Percentiles rank a stretch among this genome's conserved stretches.
phyloP scores from a whole-genome alignment of 2,113 vertebrate genomes.

The Rhodinocichla rosea region DNA sequence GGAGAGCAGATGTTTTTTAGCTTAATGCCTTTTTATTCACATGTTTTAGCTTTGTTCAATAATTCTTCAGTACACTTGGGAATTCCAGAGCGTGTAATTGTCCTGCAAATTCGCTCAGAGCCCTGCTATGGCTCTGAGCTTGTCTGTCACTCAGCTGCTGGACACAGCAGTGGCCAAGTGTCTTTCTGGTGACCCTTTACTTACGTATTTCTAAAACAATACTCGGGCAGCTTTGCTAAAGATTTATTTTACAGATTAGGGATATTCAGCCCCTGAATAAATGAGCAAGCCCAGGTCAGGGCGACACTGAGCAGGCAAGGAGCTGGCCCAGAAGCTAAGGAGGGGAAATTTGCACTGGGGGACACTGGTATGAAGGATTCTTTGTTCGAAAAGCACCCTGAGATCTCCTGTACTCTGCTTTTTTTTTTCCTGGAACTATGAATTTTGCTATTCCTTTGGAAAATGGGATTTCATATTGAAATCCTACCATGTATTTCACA shows the following conservation, averaged over 20 bases:
- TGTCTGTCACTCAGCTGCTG: conserved; percentile 30
- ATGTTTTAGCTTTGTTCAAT: conserved; percentile 61
- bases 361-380: neutral
- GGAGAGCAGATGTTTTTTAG: conserved; percentile 57
- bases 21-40: conserved; percentile 58
- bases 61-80: conserved; percentile 40
- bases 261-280: neutral
- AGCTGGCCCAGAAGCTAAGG: neutral
- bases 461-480: neutral
- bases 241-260: conserved; percentile 6
- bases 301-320: neutral
- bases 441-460: neutral
- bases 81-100: conserved; percentile 44
- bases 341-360: neutral
- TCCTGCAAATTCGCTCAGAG: conserved; percentile 34
- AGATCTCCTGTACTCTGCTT: neutral
- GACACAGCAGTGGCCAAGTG: neutral
- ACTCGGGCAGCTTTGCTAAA: neutral
- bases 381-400: neutral
- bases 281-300: neutral
- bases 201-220: neutral
- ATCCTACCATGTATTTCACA: neutral
- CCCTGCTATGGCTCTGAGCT: neutral
- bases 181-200: neutral
- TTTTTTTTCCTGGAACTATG: neutral